These are phyloP conservation scores for Struthidea cinerea DNA, from an alignment of 2,113 vertebrate genomes.

Conservation along the genomic window DNA sequence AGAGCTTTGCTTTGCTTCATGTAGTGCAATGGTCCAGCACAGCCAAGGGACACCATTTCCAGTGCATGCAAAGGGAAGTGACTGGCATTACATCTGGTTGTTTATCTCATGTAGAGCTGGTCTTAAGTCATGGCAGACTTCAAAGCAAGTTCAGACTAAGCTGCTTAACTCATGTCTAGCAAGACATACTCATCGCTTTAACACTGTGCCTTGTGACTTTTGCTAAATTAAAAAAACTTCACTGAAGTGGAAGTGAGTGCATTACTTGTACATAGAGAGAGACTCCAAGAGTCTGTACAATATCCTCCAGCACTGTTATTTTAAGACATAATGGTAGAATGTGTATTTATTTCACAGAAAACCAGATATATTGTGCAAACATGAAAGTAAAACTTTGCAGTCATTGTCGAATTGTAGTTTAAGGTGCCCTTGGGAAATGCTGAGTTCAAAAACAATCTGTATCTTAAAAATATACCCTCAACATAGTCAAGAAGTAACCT, in stretches of 20 bases:
- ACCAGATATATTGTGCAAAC: background rate
- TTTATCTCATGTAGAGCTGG: background rate
- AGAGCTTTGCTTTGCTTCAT: background rate
- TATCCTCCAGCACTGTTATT: background rate
- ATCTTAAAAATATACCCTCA: background rate
- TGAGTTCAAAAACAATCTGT: background rate
- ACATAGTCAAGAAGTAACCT: background rate
- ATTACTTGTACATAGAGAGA: background rate
- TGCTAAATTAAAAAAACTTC: background rate
- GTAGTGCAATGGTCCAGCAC: background rate
- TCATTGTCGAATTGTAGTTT: background rate
- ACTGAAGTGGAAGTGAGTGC: background rate
- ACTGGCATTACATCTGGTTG: background rate
- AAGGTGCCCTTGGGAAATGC: background rate
- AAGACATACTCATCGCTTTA: background rate
- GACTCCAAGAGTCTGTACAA: background rate
- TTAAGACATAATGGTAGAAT: background rate
- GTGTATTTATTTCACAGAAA: background rate
- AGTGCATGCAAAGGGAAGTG: background rate
- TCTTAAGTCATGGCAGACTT: background rate
- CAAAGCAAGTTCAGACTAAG: background rate
- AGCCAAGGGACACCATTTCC: no score
- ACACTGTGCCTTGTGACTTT: background rate
- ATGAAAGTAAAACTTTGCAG: background rate
- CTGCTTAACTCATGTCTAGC: background rate